These are phyloP conservation scores for Sepioteuthis lessoniana DNA, from an alignment of 2,888 invertebrate species.

Conservation along the genomic window DNA sequence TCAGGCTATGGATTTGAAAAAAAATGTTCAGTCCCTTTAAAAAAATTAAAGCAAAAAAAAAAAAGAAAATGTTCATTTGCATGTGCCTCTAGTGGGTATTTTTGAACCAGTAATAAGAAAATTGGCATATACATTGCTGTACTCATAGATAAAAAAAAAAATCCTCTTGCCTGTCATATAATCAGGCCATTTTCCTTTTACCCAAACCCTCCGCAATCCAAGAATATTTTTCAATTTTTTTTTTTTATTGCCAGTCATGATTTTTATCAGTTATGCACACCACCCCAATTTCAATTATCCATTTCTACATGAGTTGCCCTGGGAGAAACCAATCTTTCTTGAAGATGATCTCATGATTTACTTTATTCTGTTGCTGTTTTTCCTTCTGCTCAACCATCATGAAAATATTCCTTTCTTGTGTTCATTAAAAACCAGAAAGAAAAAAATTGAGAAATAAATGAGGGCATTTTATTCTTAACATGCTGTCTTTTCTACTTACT, in stretches of 20 bases:
- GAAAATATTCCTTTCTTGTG: too few relatives aligned
- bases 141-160: background rate
- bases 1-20: too few relatives aligned
- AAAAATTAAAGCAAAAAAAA: too few relatives aligned
- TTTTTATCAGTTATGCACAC: background rate
- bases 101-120: background rate
- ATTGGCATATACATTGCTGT: background rate
- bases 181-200: background rate
- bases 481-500: too few relatives aligned
- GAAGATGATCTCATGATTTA: background rate
- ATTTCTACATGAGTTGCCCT: background rate
- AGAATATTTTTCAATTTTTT: background rate
- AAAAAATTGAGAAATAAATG: too few relatives aligned
- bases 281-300: background rate
- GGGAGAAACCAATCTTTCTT: background rate
- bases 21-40: too few relatives aligned
- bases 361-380: background rate
- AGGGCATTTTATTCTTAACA: too few relatives aligned
- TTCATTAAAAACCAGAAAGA: too few relatives aligned
- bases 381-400: background rate
- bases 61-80: background rate
- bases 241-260: background rate
- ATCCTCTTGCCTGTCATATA: background rate
- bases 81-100: background rate
- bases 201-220: too few relatives aligned